Base-by-base conservation (phyloP, 2,888 invertebrate species). In the Acronicta leporina region DNA sequence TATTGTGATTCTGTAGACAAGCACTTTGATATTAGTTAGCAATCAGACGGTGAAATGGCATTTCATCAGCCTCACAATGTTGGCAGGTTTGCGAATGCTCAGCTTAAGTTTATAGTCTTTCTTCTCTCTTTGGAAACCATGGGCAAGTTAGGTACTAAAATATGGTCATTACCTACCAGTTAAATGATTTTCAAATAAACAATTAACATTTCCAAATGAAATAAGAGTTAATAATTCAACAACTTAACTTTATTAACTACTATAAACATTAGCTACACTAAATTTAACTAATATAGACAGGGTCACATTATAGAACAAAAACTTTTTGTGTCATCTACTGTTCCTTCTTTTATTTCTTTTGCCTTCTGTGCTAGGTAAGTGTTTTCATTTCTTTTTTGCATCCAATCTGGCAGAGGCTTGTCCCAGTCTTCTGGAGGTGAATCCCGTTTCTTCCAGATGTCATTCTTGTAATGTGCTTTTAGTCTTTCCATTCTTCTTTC, bases 351-450 rank as follows among this genome's bases (percentile, higher is more conserved):
- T 47, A 96, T 77, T 86, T 97, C 96, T 79, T 95, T 94, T 13
- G 96, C 95, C 91, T 96, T 97, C 0, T 93, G 38, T 68, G 95
- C 95, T 42, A 98, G 92, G 84, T 95, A 97, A 0, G 96, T 95
- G 65, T 95, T 92, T 83, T 97, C 95, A 79, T 97, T 95, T 77
- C 96, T 95, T 80, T 97, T 95, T 15, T 87, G 87, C 87, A 98
- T 92, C 95, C 96, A 96, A 7, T 97, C 96, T 0, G 98, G 98
- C 59, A 98, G 87, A 0, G 97, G 97, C 68, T 95, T 95, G 67
- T 96, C 95, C 98, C 98, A 99, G 86, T 98, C 96, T 52, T 94
- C 90, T 0, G 98, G 98, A 0, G 98, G 98, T 38, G 92, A 81
- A 7, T 94, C 94, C 44, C 99, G 92, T 84, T 96, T 97, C 79